These are phyloP conservation scores for Smutsia temminckii DNA, from an alignment of 2,797 vertebrate species.

Conservation along the genomic window DNA sequence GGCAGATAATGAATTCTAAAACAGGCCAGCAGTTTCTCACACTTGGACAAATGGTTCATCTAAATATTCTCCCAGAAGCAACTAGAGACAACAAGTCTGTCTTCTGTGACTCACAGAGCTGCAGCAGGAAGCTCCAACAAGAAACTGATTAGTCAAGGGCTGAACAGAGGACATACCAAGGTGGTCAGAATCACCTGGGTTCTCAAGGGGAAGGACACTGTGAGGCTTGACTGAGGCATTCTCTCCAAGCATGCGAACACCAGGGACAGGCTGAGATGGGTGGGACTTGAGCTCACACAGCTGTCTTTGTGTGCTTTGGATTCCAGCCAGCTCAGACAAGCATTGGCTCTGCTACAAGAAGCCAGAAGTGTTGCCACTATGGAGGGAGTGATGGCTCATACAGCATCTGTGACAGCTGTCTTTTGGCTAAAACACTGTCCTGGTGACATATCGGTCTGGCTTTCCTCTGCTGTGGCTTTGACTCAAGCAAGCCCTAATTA, in stretches of 20 bases:
- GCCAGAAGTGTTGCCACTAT: not conserved
- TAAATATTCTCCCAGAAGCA: not conserved
- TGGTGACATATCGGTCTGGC: not conserved
- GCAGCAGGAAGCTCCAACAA: not conserved
- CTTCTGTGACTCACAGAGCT: not conserved
- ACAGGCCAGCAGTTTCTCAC: not conserved
- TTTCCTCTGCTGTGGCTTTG: not conserved
- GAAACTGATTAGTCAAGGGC: not conserved
- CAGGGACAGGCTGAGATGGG: not conserved
- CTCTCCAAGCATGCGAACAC: accelerated
- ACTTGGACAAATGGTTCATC: not conserved
- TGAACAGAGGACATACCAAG: not conserved
- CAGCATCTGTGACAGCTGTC: not conserved
- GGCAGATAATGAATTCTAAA: not conserved
- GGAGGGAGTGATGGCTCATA: not conserved
- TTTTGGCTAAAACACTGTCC: not conserved
- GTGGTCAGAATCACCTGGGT: not conserved
- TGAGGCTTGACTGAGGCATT: not conserved
- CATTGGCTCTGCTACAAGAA: not conserved
- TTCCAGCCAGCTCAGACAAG: not conserved
- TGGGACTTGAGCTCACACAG: not conserved
- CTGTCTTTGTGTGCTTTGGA: too few species aligned
- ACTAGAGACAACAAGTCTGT: not conserved
- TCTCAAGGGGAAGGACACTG: not conserved
- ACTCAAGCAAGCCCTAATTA: not conserved